A percentile compares a stretch with the other conserved stretches of the same genome.
phyloP scores from a whole-genome alignment of 2,888 invertebrate genomes.

The Nephrotoma flavescens region DNA sequence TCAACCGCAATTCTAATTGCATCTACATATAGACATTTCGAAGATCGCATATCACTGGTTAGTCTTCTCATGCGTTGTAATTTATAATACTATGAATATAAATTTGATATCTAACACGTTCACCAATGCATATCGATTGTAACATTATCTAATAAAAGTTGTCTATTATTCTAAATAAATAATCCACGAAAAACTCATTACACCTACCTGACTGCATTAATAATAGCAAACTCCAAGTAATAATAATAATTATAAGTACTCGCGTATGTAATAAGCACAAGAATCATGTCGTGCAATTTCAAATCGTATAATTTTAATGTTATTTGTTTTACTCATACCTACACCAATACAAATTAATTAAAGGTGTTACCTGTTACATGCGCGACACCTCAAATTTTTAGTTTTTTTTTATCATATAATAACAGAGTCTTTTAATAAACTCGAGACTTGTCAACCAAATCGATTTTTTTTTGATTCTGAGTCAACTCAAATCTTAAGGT shows the following conservation, averaged over 20 bases:
- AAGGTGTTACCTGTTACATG: background rate
- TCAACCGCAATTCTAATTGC: no score
- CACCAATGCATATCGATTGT: background rate
- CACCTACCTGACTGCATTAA: background rate
- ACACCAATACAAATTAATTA: background rate
- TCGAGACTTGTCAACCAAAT: background rate
- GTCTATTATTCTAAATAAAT: no score
- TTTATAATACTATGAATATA: background rate
- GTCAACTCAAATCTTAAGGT: background rate
- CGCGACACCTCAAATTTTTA: background rate
- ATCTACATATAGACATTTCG: background rate
- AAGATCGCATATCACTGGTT: background rate
- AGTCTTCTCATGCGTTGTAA: no score
- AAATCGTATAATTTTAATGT: background rate
- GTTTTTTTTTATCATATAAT: background rate
- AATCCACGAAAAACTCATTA: background rate
- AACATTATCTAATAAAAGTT: background rate
- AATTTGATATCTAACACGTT: background rate
- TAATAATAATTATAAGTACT: background rate
- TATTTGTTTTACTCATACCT: background rate
- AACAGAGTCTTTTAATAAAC: background rate
- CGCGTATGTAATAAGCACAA: background rate
- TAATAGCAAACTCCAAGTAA: background rate
- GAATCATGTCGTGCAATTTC: background rate
- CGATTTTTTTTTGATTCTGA: background rate